Percentiles rank a stretch among this genome's conserved stretches.
phyloP scores from a whole-genome alignment of 1,140 invertebrate genomes.

The Leptopilina boulardi region DNA sequence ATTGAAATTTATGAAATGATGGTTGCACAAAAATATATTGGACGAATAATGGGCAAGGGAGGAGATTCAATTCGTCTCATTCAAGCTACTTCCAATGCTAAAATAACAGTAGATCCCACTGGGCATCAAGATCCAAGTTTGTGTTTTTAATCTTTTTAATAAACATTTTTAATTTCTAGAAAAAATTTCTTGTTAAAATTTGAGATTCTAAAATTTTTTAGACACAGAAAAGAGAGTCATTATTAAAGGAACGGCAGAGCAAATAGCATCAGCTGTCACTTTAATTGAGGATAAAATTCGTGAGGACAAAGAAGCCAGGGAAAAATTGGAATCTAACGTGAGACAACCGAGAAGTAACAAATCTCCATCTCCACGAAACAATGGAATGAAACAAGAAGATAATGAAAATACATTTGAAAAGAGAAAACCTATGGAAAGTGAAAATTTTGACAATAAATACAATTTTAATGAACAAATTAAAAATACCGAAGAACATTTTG shows the following conservation, averaged over 20 bases:
- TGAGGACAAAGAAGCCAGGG: conserved; percentile 74
- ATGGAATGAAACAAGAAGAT: neutral
- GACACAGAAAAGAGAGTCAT: conserved; percentile 74
- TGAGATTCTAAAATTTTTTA: conserved; percentile 58
- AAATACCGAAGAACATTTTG: neutral
- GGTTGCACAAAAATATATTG: conserved; percentile 80
- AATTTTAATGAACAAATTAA: neutral
- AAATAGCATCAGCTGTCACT: conserved; percentile 79
- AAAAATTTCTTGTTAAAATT: no score
- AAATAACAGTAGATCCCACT: conserved; percentile 75
- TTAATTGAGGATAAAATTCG: conserved; percentile 80
- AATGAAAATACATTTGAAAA: neutral
- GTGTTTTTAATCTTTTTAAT: neutral
- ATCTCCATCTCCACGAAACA: conserved; percentile 45
- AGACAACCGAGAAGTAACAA: conserved; percentile 8
- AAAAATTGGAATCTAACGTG: conserved; percentile 73
- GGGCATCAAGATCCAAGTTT: conserved; percentile 43
- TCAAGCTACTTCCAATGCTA: conserved; percentile 79
- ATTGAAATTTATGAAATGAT: conserved; percentile 80
- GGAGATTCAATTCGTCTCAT: conserved; percentile 85
- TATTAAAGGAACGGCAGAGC: conserved; percentile 78
- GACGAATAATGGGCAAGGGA: conserved; percentile 83
- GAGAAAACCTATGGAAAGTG: neutral
- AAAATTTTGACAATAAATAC: neutral
- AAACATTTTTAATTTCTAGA: neutral